A percentile compares a stretch with the other conserved stretches of the same genome.
These are phyloP conservation scores for Trochalopteron elliotii DNA, from an alignment of 2,113 vertebrate species.

Conservation along the genomic window DNA sequence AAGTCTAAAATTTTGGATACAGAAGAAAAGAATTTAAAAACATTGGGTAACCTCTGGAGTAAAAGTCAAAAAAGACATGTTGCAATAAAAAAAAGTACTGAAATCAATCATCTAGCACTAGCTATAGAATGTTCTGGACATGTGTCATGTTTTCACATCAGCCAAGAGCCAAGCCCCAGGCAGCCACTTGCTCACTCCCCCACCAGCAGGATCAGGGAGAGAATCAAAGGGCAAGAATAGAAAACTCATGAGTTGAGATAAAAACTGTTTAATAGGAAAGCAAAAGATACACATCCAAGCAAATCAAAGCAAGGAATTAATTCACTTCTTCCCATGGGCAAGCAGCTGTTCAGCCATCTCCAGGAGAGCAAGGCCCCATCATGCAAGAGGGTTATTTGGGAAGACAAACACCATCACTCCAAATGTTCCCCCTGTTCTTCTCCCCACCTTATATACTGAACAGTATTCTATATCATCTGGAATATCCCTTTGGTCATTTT, in stretches of 20 bases:
- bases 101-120: neutral
- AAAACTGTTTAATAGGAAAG: neutral
- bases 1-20: neutral
- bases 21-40: neutral
- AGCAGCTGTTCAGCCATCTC: neutral
- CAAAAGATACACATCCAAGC: neutral
- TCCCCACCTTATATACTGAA: neutral
- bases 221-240: neutral
- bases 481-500: neutral
- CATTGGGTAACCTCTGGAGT: neutral
- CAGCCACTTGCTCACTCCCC: neutral
- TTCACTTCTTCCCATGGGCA: neutral
- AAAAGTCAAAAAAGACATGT: neutral
- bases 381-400: neutral
- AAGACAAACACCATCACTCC: neutral
- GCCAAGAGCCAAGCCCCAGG: neutral
- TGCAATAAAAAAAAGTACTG: neutral
- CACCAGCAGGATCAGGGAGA: neutral
- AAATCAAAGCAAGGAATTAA: neutral
- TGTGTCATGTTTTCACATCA: neutral
- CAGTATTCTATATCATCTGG: neutral
- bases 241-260: neutral
- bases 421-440: fast-evolving
- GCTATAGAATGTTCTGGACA: neutral
- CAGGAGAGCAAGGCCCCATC: neutral